Conservation (phyloP, 2,888 invertebrate species). For the Rhagium mordax region DNA sequence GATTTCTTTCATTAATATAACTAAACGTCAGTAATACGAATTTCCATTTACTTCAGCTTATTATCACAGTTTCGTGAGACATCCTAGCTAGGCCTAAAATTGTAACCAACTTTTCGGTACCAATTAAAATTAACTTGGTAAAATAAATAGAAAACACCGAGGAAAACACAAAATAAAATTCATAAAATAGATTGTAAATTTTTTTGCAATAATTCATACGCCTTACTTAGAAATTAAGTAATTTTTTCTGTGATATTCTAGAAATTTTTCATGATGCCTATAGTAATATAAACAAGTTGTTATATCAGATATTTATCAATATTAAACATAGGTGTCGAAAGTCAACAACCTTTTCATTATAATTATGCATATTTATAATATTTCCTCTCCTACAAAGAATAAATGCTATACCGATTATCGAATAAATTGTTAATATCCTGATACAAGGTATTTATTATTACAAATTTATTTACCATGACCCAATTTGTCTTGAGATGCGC, state of each 20-base stretch:
- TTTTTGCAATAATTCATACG: no score
- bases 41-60: no score
- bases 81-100: no score
- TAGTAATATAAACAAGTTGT: not conserved
- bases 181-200: no score
- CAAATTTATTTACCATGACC: slow-evolving; percentile 28
- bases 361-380: slow-evolving; percentile 1
- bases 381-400: not conserved
- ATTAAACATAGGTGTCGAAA: not conserved
- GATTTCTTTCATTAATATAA: no score
- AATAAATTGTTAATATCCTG: not conserved
- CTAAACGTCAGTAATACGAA: no score
- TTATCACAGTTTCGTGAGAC: no score
- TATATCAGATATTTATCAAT: not conserved
- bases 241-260: not conserved
- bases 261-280: not conserved
- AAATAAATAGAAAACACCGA: no score
- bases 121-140: no score
- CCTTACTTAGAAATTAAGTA: no score
- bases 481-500: slow-evolving; percentile 2
- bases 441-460: not conserved
- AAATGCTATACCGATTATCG: not conserved
- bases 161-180: no score
- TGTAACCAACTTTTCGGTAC: no score
- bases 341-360: slow-evolving; percentile 13